phyloP scores from a whole-genome alignment of 2,113 vertebrate genomes.

The Platysteira castanea region DNA sequence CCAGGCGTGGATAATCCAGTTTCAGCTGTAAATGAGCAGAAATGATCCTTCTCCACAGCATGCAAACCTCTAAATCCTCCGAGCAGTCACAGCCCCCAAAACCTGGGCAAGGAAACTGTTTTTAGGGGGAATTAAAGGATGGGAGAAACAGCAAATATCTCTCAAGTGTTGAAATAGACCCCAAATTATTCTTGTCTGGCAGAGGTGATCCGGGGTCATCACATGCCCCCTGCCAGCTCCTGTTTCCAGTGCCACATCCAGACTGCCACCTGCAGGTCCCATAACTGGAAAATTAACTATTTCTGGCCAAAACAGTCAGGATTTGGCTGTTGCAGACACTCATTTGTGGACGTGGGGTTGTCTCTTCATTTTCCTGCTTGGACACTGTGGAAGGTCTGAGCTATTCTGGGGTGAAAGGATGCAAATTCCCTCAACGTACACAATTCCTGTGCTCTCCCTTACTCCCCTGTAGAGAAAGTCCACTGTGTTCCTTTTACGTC shows the following conservation, averaged over 20 bases:
- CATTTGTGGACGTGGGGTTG: background rate
- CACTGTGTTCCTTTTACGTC: background rate
- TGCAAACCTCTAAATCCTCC: background rate
- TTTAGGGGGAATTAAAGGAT: background rate
- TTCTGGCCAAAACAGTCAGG: background rate
- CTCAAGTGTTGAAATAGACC: fast-evolving
- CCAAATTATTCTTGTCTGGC: background rate
- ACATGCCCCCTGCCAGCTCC: background rate
- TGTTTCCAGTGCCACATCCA: background rate
- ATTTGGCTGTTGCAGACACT: background rate
- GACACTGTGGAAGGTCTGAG: background rate
- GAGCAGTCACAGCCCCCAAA: background rate
- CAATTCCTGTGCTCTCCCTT: background rate
- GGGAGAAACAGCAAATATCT: background rate
- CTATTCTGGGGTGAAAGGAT: background rate
- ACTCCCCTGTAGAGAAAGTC: background rate
- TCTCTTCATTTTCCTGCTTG: background rate
- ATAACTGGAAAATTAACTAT: fast-evolving
- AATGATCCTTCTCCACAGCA: background rate
- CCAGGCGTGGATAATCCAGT: fast-evolving
- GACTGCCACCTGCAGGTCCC: background rate
- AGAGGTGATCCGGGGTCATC: background rate
- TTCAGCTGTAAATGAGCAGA: background rate
- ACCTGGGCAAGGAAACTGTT: background rate
- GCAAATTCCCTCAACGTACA: background rate